Base-by-base conservation (phyloP, 2,113 vertebrate species). In the Cephalopholis sonnerati region DNA sequence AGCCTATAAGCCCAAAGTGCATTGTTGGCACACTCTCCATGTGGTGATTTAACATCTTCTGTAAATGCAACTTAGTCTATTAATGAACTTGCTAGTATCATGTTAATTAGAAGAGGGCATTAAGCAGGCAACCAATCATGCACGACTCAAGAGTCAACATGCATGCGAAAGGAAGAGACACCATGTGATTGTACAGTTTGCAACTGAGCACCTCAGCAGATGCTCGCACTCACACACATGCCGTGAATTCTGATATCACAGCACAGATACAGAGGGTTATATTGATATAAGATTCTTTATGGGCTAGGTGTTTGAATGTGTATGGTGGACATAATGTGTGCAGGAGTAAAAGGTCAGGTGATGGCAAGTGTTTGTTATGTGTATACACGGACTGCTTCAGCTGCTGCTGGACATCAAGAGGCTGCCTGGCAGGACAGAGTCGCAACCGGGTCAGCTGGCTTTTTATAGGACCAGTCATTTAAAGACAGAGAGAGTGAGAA, bases 381-480 rank as follows among this genome's bases (percentile, higher is more conserved):
- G 90, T 90, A 85, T 72, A 88, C 83, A 82, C 64, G 24, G 66
- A 54, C 32, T 46, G 86, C 70, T 44, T 90, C 95, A 96, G 95
- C 95, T 96, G 95, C 93, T 91, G 74, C 84, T 44, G 83, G 83
- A 83, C 48, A 80, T 96, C 95, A 95, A 80, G 65, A 46, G 58
- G 41, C 87, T 63, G 62, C 54, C 69, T 89, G 83, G 84, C 79
- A 83, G 81, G 17, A 66, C 61, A 25, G 77, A 86, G 81, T 75
- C 46, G 70, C 81, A 29, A 69, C 54, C 20, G 90, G 79, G 89
- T 91, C 87, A 92, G 79, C 1, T 0, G 22, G 84, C 94, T 95
- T 96, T 95, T 94, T 94, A 93, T 96, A 96, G 94, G 88, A 87
- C 16, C 85, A 61, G 89, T 88, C 87, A 86, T 90, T 82, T 87